phyloP scores from a whole-genome alignment of 1,140 invertebrate species.

The Andricus grossulariae region DNA sequence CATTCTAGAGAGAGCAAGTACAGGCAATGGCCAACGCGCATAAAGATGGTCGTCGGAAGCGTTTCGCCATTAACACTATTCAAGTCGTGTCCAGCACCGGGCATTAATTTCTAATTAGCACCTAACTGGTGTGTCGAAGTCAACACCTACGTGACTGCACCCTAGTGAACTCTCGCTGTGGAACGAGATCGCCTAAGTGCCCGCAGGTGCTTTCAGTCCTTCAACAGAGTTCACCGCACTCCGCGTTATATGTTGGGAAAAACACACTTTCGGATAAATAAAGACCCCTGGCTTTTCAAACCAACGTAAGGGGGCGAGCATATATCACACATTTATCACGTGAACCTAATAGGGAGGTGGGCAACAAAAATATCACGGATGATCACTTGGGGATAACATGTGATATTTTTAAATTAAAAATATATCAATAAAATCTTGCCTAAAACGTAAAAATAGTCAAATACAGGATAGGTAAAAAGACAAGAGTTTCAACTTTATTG shows the following conservation, averaged over 20 bases:
- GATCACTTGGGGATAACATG: no score
- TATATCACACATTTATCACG: no score
- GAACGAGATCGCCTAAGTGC: conserved; percentile 41
- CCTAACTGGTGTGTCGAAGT: conserved; percentile 55
- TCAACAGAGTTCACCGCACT: conserved; percentile 47
- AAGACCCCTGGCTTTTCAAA: conserved; percentile 52
- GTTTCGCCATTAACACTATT: conserved; percentile 61
- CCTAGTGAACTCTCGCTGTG: conserved; percentile 44
- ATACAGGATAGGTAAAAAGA: no score
- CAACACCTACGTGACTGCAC: conserved; percentile 53
- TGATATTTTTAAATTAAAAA: no score
- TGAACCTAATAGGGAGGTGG: no score
- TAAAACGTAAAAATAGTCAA: no score
- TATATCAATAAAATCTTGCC: no score
- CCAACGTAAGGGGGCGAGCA: conserved; percentile 32
- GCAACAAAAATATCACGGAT: no score
- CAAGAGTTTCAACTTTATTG: no score
- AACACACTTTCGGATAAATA: conserved; percentile 47
- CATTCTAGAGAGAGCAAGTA: not conserved
- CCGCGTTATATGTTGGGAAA: conserved; percentile 47
- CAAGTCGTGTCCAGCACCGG: conserved; percentile 49
- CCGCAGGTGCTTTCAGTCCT: conserved; percentile 48
- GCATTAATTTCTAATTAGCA: conserved; percentile 70
- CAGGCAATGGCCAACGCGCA: not conserved
- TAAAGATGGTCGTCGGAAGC: conserved; percentile 35